Evolutionary conservation across 1,140 invertebrate genomes (phyloP).

Genomic region (Venustaconcha ellipsiformis): DNA sequence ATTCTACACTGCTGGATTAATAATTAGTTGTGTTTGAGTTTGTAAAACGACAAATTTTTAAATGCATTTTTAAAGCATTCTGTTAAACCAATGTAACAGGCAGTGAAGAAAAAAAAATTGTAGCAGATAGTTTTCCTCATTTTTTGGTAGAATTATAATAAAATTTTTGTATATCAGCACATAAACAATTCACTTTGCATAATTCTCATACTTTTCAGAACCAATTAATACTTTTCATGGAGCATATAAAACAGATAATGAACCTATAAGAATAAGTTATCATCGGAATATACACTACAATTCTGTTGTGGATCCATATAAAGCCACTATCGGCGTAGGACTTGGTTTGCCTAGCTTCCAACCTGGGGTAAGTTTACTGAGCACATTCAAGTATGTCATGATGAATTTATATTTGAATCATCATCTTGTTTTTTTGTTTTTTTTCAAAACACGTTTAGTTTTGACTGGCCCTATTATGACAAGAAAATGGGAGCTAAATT

Average conservation of each 20-base stretch:
- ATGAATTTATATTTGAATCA: not conserved
- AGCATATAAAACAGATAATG: conserved; percentile 78
- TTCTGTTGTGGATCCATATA: conserved; percentile 89
- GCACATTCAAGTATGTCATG: not conserved
- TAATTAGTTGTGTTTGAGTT: too few species aligned
- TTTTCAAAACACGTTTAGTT: too few species aligned
- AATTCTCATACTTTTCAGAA: conserved; percentile 71
- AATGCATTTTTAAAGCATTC: too few species aligned
- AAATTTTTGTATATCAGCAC: not conserved
- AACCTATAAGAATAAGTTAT: conserved; percentile 90
- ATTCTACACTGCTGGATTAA: too few species aligned
- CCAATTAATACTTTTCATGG: conserved; percentile 94
- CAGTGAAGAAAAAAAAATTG: too few species aligned
- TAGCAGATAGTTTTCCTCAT: not conserved
- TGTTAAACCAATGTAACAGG: too few species aligned
- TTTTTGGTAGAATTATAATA: not conserved
- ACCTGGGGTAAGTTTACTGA: conserved; percentile 74
- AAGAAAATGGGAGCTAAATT: too few species aligned
- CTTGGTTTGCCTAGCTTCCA: conserved; percentile 87
- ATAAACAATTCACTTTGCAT: not conserved
- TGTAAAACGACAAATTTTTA: too few species aligned
- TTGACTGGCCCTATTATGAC: not conserved
- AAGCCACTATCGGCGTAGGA: conserved; percentile 84
- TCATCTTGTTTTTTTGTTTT: too few species aligned
- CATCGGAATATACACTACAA: conserved; percentile 93